Conservation (phyloP, 2,888 invertebrate genomes). For the Drosophila conformis region DNA sequence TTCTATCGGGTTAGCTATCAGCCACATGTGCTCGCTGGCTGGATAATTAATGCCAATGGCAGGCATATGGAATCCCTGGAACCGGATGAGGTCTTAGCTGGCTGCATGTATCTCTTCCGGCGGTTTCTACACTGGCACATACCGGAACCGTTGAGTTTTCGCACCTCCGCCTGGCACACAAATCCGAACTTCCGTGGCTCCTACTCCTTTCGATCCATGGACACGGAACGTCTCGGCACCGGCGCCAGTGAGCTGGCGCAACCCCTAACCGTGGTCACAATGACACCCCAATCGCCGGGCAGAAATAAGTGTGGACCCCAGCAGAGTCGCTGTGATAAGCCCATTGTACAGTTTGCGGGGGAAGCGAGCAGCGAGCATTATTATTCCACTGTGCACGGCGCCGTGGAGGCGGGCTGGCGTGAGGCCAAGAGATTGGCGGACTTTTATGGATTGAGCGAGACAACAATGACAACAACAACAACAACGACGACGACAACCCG, state of each 20-base stretch:
- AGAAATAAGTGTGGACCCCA: slow-evolving; percentile 44
- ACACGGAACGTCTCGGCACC: slow-evolving; percentile 86
- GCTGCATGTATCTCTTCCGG: slow-evolving; percentile 82
- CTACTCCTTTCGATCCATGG: slow-evolving; percentile 88
- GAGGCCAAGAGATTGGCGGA: slow-evolving; percentile 88
- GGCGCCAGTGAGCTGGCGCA: slow-evolving; percentile 86
- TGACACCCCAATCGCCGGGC: slow-evolving; percentile 84
- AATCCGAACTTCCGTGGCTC: slow-evolving; percentile 88
- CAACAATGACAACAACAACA: slow-evolving; percentile 23
- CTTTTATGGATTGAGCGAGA: slow-evolving; percentile 69
- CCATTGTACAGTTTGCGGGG: slow-evolving; percentile 89
- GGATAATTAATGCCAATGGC: slow-evolving; percentile 89
- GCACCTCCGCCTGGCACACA: slow-evolving; percentile 88
- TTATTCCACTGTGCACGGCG: slow-evolving; percentile 90
- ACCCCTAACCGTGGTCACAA: slow-evolving; percentile 76
- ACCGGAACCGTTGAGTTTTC: slow-evolving; percentile 78
- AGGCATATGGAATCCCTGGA: slow-evolving; percentile 87
- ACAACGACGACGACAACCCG: slow-evolving; percentile 51
- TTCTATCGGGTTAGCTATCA: slow-evolving; percentile 89
- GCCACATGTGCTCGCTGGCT: slow-evolving; percentile 88
- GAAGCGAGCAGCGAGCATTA: slow-evolving; percentile 89
- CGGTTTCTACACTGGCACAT: slow-evolving; percentile 83
- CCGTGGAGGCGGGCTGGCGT: slow-evolving; percentile 89
- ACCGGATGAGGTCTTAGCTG: slow-evolving; percentile 85
- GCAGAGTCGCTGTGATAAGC: slow-evolving; percentile 83